Conservation (phyloP, 1,140 invertebrate genomes). For the Antheraea pernyi region DNA sequence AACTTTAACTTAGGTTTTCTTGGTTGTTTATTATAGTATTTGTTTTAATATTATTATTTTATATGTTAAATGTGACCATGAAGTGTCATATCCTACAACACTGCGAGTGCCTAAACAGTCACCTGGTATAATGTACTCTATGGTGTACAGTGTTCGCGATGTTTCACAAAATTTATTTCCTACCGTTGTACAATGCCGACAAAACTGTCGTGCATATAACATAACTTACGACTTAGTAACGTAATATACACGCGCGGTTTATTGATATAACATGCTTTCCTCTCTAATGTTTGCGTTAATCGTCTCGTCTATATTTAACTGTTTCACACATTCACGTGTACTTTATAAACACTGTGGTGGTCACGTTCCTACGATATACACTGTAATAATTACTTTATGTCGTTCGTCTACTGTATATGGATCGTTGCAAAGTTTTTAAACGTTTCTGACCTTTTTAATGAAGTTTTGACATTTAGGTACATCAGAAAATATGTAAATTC, state of each 20-base stretch:
- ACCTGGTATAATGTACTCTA: too few species aligned
- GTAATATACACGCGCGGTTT: slow-evolving; percentile 2
- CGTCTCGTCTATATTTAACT: slow-evolving; percentile 9
- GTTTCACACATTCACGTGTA: background rate
- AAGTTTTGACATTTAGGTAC: too few species aligned
- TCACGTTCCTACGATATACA: background rate
- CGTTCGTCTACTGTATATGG: background rate
- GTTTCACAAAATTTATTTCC: too few species aligned
- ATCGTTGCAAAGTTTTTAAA: background rate
- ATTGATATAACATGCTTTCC: slow-evolving; percentile 8
- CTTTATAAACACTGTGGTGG: background rate
- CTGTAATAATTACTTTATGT: slow-evolving; percentile 2
- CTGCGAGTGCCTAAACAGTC: too few species aligned
- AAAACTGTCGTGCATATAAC: background rate
- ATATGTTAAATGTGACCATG: too few species aligned
- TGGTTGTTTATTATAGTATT: too few species aligned
- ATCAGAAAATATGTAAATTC: too few species aligned
- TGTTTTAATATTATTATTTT: too few species aligned
- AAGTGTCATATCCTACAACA: too few species aligned
- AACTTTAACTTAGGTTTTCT: too few species aligned
- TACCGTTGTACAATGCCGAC: too few species aligned
- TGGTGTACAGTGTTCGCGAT: too few species aligned
- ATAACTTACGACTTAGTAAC: slow-evolving; percentile 7
- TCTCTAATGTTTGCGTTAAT: slow-evolving; percentile 19
- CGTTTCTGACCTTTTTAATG: background rate